These are phyloP conservation scores for Lacanobia oleracea DNA, from an alignment of 2,888 invertebrate species.

Conservation along the genomic window DNA sequence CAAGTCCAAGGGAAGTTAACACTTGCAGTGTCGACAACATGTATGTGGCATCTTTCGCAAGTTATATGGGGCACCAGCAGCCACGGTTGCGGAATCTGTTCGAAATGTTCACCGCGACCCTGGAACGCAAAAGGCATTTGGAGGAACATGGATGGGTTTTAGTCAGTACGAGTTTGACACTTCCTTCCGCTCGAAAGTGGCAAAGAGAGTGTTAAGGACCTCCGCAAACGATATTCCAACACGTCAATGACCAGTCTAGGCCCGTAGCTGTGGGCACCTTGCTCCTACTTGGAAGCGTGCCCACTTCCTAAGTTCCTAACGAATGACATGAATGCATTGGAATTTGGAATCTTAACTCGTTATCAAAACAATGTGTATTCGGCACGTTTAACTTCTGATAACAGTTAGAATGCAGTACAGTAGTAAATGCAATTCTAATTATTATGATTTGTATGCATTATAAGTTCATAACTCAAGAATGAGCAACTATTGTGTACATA, in stretches of 20 bases:
- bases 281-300: slow-evolving; percentile 37
- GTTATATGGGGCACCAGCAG: no score
- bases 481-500: background rate
- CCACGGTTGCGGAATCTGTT: no score
- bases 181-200: no score
- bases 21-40: no score
- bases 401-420: background rate
- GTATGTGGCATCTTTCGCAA: no score
- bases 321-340: background rate
- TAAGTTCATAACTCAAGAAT: background rate
- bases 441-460: background rate
- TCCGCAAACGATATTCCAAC: background rate
- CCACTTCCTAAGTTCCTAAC: slow-evolving; percentile 33
- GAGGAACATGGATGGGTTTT: no score
- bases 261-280: slow-evolving; percentile 14
- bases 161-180: no score
- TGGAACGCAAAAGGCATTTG: no score
- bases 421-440: background rate
- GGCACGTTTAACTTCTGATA: slow-evolving; percentile 40
- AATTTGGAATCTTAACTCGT: slow-evolving; percentile 19
- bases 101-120: no score
- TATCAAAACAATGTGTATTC: slow-evolving; percentile 22
- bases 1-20: no score
- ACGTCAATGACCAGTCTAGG: slow-evolving; percentile 12
- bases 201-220: background rate